These are phyloP conservation scores for Daktulosphaira vitifoliae DNA, from an alignment of 1,140 invertebrate genomes.

Conservation along the genomic window DNA sequence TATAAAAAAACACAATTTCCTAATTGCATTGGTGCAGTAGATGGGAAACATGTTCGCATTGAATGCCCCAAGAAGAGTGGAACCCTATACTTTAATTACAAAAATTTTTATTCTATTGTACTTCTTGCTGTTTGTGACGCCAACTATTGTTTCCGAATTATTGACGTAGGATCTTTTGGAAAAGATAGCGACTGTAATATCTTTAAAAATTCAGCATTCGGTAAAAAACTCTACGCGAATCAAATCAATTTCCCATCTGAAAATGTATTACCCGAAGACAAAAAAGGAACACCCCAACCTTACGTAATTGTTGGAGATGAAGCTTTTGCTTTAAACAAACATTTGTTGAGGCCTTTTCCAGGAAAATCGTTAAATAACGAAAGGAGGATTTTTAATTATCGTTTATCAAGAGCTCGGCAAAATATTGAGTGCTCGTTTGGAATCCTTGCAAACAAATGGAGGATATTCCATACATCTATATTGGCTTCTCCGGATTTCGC, in stretches of 20 bases:
- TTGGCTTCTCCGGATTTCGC: constrained; percentile 36
- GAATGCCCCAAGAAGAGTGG: background rate
- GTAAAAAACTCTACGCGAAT: background rate
- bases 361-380: constrained; percentile 14
- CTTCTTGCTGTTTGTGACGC: constrained; percentile 6
- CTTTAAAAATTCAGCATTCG: background rate
- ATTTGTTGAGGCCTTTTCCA: constrained; percentile 40
- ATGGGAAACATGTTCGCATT: constrained; percentile 32
- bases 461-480: constrained; percentile 35
- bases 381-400: constrained; percentile 43
- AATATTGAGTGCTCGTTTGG: constrained; percentile 46
- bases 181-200: constrained; percentile 25
- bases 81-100: background rate
- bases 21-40: background rate
- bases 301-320: constrained; percentile 42
- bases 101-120: background rate
- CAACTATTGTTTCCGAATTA: constrained; percentile 3
- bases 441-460: constrained; percentile 39
- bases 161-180: constrained; percentile 29
- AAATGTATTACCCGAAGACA: background rate
- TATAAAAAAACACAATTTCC: background rate
- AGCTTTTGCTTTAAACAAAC: constrained; percentile 42
- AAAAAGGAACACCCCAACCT: constrained; percentile 15
- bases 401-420: constrained; percentile 38
- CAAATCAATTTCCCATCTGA: background rate